Conservation (phyloP, 2,888 invertebrate species). For the Synanthedon formicaeformis region DNA sequence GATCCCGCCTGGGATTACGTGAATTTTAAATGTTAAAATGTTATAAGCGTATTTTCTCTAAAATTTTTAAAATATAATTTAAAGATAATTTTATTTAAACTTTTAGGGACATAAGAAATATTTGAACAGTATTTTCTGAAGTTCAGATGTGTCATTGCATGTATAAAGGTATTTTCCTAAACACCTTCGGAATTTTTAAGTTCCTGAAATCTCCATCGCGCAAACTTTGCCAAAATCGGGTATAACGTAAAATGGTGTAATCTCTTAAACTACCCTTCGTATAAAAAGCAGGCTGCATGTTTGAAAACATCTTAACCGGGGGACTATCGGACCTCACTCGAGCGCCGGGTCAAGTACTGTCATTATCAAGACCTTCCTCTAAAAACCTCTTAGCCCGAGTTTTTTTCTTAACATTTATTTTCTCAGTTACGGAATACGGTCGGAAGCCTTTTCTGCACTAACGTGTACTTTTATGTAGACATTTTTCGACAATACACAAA, state of each 20-base stretch:
- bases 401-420: slow-evolving; percentile 29
- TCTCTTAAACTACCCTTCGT: neutral
- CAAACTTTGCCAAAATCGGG: neutral
- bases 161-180: neutral
- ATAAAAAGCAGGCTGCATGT: slow-evolving; percentile 13
- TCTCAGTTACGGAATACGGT: slow-evolving; percentile 18
- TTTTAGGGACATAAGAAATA: too few relatives aligned
- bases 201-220: neutral
- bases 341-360: slow-evolving; percentile 31
- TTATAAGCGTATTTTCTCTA: too few relatives aligned
- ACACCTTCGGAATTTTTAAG: neutral
- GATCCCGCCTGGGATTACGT: too few relatives aligned
- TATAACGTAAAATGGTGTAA: neutral
- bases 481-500: neutral
- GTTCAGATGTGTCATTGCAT: too few relatives aligned
- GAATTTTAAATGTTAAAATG: too few relatives aligned
- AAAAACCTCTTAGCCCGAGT: slow-evolving; percentile 26
- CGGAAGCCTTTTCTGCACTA: slow-evolving; percentile 27
- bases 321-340: slow-evolving; percentile 22
- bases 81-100: too few relatives aligned
- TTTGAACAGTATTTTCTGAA: too few relatives aligned
- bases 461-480: neutral
- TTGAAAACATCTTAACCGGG: slow-evolving; percentile 15
- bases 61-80: too few relatives aligned
- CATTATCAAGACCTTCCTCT: slow-evolving; percentile 34